Evolutionary conservation across 2,797 vertebrate genomes (phyloP).

Genomic region (Anisognathus igniventris): DNA sequence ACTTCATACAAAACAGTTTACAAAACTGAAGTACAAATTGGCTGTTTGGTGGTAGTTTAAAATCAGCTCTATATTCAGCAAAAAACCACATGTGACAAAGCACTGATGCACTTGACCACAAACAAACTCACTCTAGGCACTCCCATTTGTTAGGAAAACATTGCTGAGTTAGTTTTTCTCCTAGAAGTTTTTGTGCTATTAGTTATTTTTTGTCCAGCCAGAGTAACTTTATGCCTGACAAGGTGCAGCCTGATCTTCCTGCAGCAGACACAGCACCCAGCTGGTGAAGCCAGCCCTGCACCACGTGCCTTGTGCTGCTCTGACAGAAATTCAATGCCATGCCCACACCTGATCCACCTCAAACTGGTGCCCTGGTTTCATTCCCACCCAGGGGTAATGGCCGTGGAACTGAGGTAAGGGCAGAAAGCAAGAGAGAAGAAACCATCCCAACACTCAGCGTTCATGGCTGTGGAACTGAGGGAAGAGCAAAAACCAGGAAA

Average conservation of each 20-base stretch:
- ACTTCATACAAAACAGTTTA: not conserved
- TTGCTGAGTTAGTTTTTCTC: not conserved
- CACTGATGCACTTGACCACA: not conserved
- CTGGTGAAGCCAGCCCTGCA: not conserved
- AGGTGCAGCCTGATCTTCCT: not conserved
- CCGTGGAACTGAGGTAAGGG: not conserved
- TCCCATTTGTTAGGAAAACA: rapidly evolving
- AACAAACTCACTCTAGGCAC: not conserved
- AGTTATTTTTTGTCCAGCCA: not conserved
- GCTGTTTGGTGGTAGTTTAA: not conserved
- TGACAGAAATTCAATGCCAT: not conserved
- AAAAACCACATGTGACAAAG: not conserved
- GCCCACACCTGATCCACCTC: not conserved
- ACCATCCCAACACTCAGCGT: not conserved
- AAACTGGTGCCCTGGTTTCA: not conserved
- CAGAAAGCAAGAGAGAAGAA: not conserved
- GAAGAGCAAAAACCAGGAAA: not conserved
- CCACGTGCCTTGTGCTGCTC: not conserved
- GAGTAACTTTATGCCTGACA: not conserved
- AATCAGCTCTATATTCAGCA: not conserved
- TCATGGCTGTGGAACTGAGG: not conserved
- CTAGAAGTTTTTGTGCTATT: not conserved
- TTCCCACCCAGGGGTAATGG: not conserved
- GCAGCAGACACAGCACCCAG: not conserved
- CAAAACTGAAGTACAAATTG: not conserved